Base-by-base conservation (phyloP, 2,113 vertebrate genomes). In the Myotis yumanensis region DNA sequence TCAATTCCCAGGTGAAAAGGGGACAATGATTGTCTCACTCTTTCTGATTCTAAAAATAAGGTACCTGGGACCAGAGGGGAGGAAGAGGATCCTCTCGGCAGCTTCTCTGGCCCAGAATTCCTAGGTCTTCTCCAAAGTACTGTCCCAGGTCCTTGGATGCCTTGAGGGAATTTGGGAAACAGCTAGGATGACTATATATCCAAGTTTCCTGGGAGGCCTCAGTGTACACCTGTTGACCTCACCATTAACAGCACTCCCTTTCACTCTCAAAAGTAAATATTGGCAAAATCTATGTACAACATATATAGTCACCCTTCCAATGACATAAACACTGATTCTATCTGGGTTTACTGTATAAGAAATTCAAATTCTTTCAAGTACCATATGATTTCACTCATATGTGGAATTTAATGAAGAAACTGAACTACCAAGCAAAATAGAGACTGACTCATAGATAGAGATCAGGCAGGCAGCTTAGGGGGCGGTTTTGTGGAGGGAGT, bases 211-310 rank as follows among this genome's bases (percentile, higher is more conserved):
- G 5, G 11, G n/a, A 80, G 35, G 84, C 40, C 30, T 72, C 43
- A 52, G 14, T 46, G 10, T 37, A 25, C 17, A 54, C 37, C 30
- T 51, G 2, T 57, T 83, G 22, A 64, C 46, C 64, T 72, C 79
- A 32, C 1, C 11, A 52, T 59, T 32, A 59, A 64, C 11, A 82
- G 25, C 23, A 71, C 1, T 8, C 0, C 11, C 32, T 84, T 85
- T 89, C 14, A 40, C 43, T 75, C 28, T 82, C 69, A 40, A 94
- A 92, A 94, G 46, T 69, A 54, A 92, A 85, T n/a, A 52, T 7
- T 83, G 15, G 75, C 40, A 72, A 87, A 90, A 77, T 90, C 82
- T 54, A 72, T 84, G 32, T 46, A 23, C 30, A 75, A 46, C 64
- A 64, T 91, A 32, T 46, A 35, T 23, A 64, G 5, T 46, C 23